Conservation (phyloP, 1,140 invertebrate species). For the Drosophila tsacasi region DNA sequence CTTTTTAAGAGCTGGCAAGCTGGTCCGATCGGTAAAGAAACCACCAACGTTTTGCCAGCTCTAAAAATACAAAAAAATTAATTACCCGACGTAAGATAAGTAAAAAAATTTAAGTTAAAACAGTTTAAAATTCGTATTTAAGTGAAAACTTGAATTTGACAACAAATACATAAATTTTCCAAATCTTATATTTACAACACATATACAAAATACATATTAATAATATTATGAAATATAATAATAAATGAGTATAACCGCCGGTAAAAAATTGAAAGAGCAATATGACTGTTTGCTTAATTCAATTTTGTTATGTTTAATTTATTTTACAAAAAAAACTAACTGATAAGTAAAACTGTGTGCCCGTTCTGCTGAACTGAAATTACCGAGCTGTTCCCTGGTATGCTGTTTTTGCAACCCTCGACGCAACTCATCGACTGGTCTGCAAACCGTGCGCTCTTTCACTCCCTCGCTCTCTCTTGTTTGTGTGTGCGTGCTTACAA, state of each 20-base stretch:
- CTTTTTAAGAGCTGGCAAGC: conserved; percentile 6
- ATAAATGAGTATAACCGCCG: background rate
- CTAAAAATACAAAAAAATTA: background rate
- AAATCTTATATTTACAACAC: too few relatives aligned
- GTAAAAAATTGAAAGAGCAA: background rate
- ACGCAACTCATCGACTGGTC: conserved; percentile 22
- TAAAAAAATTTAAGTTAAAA: background rate
- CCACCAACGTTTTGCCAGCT: background rate
- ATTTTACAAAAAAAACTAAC: too few relatives aligned
- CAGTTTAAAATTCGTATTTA: background rate
- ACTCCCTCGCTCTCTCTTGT: conserved; percentile 34
- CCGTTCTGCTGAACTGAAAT: background rate
- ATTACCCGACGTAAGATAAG: background rate
- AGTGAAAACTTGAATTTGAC: too few relatives aligned
- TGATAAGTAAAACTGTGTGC: background rate
- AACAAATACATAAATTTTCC: too few relatives aligned
- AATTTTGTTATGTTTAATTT: background rate
- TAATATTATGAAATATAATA: too few relatives aligned
- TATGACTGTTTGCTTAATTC: background rate
- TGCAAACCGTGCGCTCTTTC: conserved; percentile 29
- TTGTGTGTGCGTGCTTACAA: conserved; percentile 25
- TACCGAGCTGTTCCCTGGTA: conserved; percentile 8
- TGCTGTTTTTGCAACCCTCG: conserved; percentile 48
- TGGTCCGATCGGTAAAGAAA: conserved; percentile 14
- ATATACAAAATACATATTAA: too few relatives aligned